A percentile compares a stretch with the other conserved stretches of the same genome.
Evolutionary conservation across 2,113 vertebrate genomes (phyloP).

Genomic region (Empidonax traillii): DNA sequence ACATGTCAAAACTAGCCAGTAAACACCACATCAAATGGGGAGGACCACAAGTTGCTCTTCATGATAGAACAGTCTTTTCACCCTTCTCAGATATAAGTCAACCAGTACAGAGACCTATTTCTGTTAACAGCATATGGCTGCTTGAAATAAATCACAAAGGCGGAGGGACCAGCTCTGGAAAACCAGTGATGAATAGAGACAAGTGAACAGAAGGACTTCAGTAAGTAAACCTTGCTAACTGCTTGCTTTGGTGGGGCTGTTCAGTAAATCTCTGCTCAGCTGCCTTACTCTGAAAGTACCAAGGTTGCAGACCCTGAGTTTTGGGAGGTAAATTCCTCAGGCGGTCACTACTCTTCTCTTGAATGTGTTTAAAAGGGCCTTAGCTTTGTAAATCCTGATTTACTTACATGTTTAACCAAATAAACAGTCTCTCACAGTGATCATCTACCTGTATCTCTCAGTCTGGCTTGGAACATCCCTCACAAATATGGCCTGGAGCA

Average conservation of each 20-base stretch:
- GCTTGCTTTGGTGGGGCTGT: background rate
- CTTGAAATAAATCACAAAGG: background rate
- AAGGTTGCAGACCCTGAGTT: background rate
- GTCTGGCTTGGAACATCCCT: background rate
- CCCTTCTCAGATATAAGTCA: background rate
- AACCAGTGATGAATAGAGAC: background rate
- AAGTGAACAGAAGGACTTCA: background rate
- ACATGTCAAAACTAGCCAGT: background rate
- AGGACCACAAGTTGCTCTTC: background rate
- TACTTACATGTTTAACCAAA: background rate
- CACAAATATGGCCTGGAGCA: background rate
- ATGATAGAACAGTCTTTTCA: background rate
- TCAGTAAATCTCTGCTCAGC: background rate
- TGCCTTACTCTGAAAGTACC: background rate
- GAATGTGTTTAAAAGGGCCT: background rate
- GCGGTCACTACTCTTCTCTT: background rate
- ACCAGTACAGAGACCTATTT: background rate
- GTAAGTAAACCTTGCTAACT: background rate
- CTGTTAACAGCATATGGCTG: background rate
- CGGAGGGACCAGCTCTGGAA: background rate
- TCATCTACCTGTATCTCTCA: background rate
- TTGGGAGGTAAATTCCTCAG: background rate
- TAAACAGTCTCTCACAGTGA: background rate
- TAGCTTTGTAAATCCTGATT: background rate
- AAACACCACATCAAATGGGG: background rate